These are phyloP conservation scores for Pica pica DNA, from an alignment of 2,113 vertebrate genomes.

Conservation along the genomic window DNA sequence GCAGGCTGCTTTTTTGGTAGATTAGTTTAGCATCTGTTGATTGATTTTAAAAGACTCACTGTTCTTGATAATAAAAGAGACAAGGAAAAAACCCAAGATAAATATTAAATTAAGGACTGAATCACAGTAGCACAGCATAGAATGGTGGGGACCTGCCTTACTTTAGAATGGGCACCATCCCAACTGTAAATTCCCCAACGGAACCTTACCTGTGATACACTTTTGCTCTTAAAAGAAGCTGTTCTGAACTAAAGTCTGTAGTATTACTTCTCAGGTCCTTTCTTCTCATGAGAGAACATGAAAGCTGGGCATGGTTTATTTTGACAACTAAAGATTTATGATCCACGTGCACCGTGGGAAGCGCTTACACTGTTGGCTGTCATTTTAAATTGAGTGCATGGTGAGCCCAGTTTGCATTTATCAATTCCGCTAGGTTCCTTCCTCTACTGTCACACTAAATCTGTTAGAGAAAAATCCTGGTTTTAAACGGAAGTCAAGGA, in stretches of 20 bases:
- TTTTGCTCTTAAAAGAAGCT: neutral
- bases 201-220: neutral
- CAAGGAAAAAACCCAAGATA: neutral
- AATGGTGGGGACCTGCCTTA: neutral
- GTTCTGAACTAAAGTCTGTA: neutral
- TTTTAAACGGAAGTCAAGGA: neutral
- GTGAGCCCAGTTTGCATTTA: neutral
- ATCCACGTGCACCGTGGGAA: neutral
- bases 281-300: neutral
- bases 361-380: neutral
- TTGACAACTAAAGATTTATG: neutral
- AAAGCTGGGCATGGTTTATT: neutral
- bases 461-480: neutral
- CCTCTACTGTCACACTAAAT: neutral
- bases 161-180: neutral
- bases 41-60: neutral
- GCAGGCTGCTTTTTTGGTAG: neutral
- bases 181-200: neutral
- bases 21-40: neutral
- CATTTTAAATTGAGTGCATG: neutral
- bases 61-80: neutral
- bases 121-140: neutral
- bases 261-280: neutral
- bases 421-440: neutral
- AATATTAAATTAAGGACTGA: neutral